Evolutionary conservation across 2,888 invertebrate genomes (phyloP), one percentile per base, ranked within the genome.

Genomic region (Amiota communis): DNA sequence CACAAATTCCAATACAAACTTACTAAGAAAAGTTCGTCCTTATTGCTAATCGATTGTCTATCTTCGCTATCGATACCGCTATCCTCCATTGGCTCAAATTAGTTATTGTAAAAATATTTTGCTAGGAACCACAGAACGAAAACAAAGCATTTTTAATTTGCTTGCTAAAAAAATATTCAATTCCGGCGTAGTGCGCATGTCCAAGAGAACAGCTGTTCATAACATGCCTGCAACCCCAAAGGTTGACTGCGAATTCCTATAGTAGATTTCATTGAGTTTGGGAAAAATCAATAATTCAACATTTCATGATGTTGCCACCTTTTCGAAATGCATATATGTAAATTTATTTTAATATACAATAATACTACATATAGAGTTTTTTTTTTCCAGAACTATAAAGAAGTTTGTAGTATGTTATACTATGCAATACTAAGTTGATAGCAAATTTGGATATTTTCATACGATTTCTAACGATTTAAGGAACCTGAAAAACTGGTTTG

Each of bases 1-100:
- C 1, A 10, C 46, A 63, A 36, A 36, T 10, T 59, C 36, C 57
- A 8, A 20, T 6, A 1, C 46, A 9, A 49, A 78, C 80, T 81
- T 75, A 85, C 85, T 86, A 83, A 75, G 67, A 81, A 72, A 11
- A 80, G 78, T 65, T 86, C 87, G 71, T 86, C 87, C 57, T 79
- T 51, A 23, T 51, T 68, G 9, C 12, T 83, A 36, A 6, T 36
- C 15, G 88, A 87, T 72, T 84, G 83, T 77, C 87, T 87, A 61
- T 89, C 89, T 75, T 89, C 89, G 78, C 89, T 89, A 71, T 89
- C 89, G 59, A 89, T 88, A 73, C 89, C 89, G 73, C 89, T 89
- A 64, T 89, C 89, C 77, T 89, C 89, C 86, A 89, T 87, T 68
- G 23, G 36, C 23, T 75, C 76, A 76, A 79, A 57, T 68, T 70